Evolutionary conservation across 1,140 invertebrate species (phyloP), one percentile per base, ranked within the genome.

Genomic region (Camponotus pennsylvanicus): DNA sequence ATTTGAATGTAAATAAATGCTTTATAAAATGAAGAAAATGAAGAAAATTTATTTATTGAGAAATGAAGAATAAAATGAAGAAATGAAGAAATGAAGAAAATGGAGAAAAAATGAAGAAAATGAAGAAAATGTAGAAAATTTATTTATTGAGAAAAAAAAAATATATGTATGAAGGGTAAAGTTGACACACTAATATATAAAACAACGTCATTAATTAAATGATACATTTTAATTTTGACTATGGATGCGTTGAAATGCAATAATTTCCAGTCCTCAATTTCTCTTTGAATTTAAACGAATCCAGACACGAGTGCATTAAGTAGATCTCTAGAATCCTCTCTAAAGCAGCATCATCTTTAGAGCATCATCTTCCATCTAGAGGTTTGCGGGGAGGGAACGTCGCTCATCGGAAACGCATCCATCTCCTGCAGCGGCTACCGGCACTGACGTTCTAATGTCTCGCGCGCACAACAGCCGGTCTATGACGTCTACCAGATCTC

Each of bases 401-500:
- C 45, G 34, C 32, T 78, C 82, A 64, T 77, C 61, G 82, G 59
- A 66, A 85, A 78, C 71, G 64, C 73, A 85, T 66, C 73, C 66
- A 85, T 85, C 82, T 87, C 80, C 59, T 83, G 75, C 86, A 64
- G 90, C 82, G 86, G 73, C 86, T 76, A 66, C 75, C 71, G 83
- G 63, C 88, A 88, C 77, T 80, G 83, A 85, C 71, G 75, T 80
- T 88, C 63, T 77, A 88, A 90, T 79, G 76, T 90, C 88, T 84
- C 69, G 70, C 80, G 73, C 69, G 79, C 63, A 86, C 82, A 88
- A 88, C 90, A 85, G 90, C 88, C 87, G 87, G 89, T 84, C 90
- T 89, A 89, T 86, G 87, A 88, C 85, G 87, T 85, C 87, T 90
- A 91, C 87, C 83, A 89, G 91, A 90, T 88, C 90, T 90, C 88